phyloP scores from a whole-genome alignment of 2,888 invertebrate species.

The Pseudanteris insignis region DNA sequence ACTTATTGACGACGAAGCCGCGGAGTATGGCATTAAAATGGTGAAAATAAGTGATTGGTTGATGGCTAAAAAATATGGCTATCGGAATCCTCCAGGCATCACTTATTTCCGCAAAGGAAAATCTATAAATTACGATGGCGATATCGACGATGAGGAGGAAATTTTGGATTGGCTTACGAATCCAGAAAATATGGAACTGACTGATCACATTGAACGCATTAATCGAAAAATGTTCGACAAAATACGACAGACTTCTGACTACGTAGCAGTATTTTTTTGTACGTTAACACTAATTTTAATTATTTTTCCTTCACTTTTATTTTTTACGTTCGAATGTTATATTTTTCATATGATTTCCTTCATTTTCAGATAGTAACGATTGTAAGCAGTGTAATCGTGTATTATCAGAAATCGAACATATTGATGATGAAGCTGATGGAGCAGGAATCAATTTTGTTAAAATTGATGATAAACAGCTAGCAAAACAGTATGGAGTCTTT shows the following conservation, averaged over 20 bases:
- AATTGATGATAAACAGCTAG: conserved; percentile 87
- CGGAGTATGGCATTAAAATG: conserved; percentile 90
- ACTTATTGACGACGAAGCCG: conserved; percentile 89
- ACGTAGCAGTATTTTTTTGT: conserved; percentile 94
- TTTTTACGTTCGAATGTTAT: no score
- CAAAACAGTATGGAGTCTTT: conserved; percentile 88
- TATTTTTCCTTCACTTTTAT: no score
- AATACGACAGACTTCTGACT: conserved; percentile 87
- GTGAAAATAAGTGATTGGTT: conserved; percentile 87
- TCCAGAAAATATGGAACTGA: conserved; percentile 93
- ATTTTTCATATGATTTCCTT: no score
- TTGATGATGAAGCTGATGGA: conserved; percentile 91
- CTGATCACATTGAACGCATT: conserved; percentile 90
- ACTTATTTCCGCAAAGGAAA: conserved; percentile 91
- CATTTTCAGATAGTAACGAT: conserved; percentile 84
- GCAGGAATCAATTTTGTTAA: conserved; percentile 93
- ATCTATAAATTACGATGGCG: conserved; percentile 90
- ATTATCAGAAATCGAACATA: conserved; percentile 87
- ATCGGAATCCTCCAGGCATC: conserved; percentile 87
- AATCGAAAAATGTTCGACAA: conserved; percentile 94
- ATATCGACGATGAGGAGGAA: conserved; percentile 89
- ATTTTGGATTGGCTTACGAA: conserved; percentile 92
- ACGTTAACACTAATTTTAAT: conserved; percentile 69
- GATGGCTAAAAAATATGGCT: conserved; percentile 95
- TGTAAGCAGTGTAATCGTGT: conserved; percentile 93